Conservation (phyloP, 2,113 vertebrate species). For the Cololabis saira region DNA sequence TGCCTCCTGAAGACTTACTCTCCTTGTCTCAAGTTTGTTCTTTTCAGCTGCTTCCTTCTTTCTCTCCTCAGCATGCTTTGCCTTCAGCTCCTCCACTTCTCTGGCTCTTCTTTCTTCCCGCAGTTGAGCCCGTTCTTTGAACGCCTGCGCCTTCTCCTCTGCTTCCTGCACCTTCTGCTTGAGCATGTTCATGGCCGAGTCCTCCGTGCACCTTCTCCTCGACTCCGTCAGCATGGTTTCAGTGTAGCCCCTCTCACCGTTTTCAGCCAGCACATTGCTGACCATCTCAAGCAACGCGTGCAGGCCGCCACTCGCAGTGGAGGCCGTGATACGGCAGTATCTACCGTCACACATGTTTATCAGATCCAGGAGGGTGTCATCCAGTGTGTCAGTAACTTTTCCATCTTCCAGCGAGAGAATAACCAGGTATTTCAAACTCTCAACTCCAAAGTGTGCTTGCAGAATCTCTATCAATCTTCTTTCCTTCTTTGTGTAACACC, state of each 20-base stretch:
- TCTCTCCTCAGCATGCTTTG: slow-evolving; percentile 46
- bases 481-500: slow-evolving; percentile 33
- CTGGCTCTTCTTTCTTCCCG: slow-evolving; percentile 34
- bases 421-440: slow-evolving; percentile 36
- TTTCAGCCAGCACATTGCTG: slow-evolving; percentile 23
- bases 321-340: slow-evolving; percentile 25
- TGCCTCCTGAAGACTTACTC: slow-evolving; percentile 46
- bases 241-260: slow-evolving; percentile 25
- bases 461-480: slow-evolving; percentile 40
- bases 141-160: slow-evolving; percentile 27
- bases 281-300: slow-evolving; percentile 26
- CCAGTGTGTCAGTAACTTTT: slow-evolving; percentile 17
- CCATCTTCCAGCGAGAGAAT: slow-evolving; percentile 51
- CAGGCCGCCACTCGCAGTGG: slow-evolving; percentile 1
- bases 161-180: slow-evolving; percentile 34
- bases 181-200: slow-evolving; percentile 30
- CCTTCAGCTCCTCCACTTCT: slow-evolving; percentile 43
- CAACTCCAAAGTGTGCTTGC: slow-evolving; percentile 33
- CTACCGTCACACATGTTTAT: slow-evolving; percentile 42
- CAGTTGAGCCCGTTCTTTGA: slow-evolving; percentile 7
- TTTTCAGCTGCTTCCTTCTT: slow-evolving; percentile 28
- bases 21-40: slow-evolving; percentile 17
- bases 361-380: slow-evolving; percentile 51
- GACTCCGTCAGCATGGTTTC: slow-evolving; percentile 28
- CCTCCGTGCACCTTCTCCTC: slow-evolving; percentile 5